These are phyloP conservation scores for Amazona finschi DNA, from an alignment of 2,797 vertebrate genomes.

Conservation along the genomic window DNA sequence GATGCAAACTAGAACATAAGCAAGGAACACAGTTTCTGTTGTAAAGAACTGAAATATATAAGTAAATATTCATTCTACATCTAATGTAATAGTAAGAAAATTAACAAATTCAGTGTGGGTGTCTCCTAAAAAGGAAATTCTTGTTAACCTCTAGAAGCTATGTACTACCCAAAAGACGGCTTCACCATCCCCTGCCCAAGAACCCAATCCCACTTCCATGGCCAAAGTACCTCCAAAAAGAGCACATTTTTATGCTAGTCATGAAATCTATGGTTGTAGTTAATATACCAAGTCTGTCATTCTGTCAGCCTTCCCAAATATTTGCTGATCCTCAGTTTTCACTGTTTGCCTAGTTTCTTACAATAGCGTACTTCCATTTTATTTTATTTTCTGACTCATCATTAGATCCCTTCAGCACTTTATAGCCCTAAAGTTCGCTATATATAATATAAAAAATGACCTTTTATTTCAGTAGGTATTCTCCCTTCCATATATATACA, in stretches of 20 bases:
- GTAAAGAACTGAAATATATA: not conserved
- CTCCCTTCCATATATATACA: not conserved
- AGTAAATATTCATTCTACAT: not conserved
- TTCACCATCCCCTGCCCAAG: not conserved
- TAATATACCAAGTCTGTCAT: not conserved
- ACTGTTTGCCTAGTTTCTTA: not conserved
- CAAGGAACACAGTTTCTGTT: not conserved
- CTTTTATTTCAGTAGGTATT: not conserved
- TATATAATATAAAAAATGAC: not conserved
- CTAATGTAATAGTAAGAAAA: not conserved
- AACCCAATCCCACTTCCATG: not conserved
- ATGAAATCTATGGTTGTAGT: accelerated
- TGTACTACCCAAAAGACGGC: accelerated
- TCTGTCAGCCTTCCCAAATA: not conserved
- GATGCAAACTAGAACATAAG: not conserved
- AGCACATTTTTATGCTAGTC: not conserved
- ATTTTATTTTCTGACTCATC: not conserved
- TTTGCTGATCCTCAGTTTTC: not conserved
- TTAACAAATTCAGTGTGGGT: accelerated
- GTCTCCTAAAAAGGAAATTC: not conserved
- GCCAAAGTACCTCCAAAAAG: not conserved
- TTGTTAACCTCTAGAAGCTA: not conserved
- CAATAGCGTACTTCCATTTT: not conserved
- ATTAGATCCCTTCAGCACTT: not conserved
- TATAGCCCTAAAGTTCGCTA: not conserved